Conservation (phyloP, 1,140 invertebrate species). For the Drosophila kikkawai region DNA sequence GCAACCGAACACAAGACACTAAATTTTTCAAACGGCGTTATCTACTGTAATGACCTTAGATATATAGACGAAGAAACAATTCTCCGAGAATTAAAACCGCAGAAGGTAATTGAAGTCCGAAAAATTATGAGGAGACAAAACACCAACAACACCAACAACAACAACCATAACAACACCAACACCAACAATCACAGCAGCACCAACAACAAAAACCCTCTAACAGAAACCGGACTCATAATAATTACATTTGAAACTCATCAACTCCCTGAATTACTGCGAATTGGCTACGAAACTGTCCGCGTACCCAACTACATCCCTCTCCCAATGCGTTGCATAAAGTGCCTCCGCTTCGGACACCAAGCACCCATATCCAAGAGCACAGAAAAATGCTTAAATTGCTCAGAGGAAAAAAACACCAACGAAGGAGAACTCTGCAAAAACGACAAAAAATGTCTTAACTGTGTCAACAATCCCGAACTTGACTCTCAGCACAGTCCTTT, state of each 20-base stretch:
- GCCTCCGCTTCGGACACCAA: too few species aligned
- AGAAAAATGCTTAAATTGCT: too few species aligned
- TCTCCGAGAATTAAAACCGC: neutral
- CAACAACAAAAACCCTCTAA: neutral
- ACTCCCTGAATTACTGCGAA: conserved; percentile 2
- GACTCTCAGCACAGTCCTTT: too few species aligned
- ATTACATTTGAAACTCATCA: neutral
- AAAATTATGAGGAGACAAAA: neutral
- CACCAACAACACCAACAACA: neutral
- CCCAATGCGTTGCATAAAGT: too few species aligned
- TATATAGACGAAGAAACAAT: neutral
- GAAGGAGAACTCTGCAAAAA: too few species aligned
- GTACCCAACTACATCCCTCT: conserved; percentile 7
- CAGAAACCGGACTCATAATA: conserved; percentile 6
- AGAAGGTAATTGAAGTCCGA: neutral
- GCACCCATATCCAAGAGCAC: too few species aligned
- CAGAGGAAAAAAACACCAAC: too few species aligned
- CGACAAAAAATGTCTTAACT: too few species aligned
- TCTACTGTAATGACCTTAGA: neutral
- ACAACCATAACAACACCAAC: too few species aligned
- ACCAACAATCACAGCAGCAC: too few species aligned
- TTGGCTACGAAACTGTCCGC: neutral
- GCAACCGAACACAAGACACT: too few species aligned
- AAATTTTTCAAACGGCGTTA: neutral
- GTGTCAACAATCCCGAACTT: too few species aligned